Conservation (phyloP, 2,113 vertebrate species). For the Thunnus thynnus region DNA sequence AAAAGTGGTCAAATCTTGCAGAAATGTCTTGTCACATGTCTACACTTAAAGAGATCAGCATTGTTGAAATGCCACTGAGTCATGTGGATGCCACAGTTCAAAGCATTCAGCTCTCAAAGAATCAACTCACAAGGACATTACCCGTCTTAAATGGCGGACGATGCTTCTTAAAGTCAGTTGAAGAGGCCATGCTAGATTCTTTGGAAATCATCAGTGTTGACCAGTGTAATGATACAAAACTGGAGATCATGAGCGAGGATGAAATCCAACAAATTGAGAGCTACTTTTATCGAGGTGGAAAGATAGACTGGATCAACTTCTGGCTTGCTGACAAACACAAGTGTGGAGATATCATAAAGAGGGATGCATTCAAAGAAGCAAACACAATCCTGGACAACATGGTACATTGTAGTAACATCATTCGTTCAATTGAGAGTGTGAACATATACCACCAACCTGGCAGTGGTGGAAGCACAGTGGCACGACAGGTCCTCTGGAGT, state of each 20-base stretch:
- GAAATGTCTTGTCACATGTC: constrained; percentile 68
- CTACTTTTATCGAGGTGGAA: constrained; percentile 83
- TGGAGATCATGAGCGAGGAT: constrained; percentile 62
- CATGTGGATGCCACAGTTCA: constrained; percentile 81
- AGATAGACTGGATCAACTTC: constrained; percentile 85
- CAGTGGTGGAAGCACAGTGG: constrained; percentile 87
- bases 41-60: constrained; percentile 72
- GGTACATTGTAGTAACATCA: background rate
- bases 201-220: constrained; percentile 84
- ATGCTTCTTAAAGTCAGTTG: constrained; percentile 58
- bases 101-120: constrained; percentile 67
- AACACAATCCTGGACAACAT: constrained; percentile 65
- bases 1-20: constrained; percentile 79
- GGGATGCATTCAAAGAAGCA: constrained; percentile 70
- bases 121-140: constrained; percentile 60
- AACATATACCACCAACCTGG: constrained; percentile 86
- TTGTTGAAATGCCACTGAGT: constrained; percentile 83
- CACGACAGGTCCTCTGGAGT: constrained; percentile 84
- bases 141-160: constrained; percentile 66
- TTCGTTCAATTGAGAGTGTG: constrained; percentile 71
- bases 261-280: constrained; percentile 77
- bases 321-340: constrained; percentile 80
- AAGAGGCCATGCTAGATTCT: constrained; percentile 80
- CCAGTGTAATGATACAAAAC: constrained; percentile 75
- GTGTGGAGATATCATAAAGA: constrained; percentile 81